Evolutionary conservation across 2,888 invertebrate species (phyloP), one percentile per base, ranked within the genome.

Genomic region (Leptura quadrifasciata): DNA sequence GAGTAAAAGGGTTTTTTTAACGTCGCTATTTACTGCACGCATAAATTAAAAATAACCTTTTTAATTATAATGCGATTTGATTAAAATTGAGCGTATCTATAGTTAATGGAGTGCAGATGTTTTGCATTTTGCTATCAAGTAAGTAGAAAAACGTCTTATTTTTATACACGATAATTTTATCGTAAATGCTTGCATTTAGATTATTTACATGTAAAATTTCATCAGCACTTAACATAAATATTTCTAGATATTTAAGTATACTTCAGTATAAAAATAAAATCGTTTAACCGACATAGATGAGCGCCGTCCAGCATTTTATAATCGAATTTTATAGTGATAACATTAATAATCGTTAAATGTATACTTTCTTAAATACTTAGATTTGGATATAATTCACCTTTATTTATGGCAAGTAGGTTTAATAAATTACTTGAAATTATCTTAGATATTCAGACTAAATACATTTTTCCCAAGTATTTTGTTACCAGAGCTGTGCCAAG

Each of bases 201-300:
- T 83, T 76, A 79, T 76, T 74, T 72, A 72, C 81, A 80, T 79
- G 83, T 81, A 77, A 75, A 82, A 80, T 82, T 82, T 82, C 81
- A 81, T 80, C 81, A 78, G 82, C 83, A 83, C 82, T 83, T 82
- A 80, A 78, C 75, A 74, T 76, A 76, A 76, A 79, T 79, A 82
- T 81, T 81, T 78, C 76, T 76, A 80, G 72, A 78, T 74, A 73
- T 74, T 64, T 65, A 39, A 18, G 31, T 31, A 12, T 67, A 54
- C 47, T 58, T 47, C 35, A 60, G 61, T 17, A 52, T 61, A 70
- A 76, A 76, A 76, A 74, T 74, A 74, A 74, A 65, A 65, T 67
- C 68, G 21, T 65, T 31, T 60, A 58, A 57, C 64, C 47, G 57
- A 70, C 63, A 58, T 70, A 70, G 60, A 70, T 58, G 60, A 74